A percentile compares a stretch with the other conserved stretches of the same genome.
These are phyloP conservation scores for Danaus chrysippus DNA, from an alignment of 2,888 invertebrate species.

Conservation along the genomic window DNA sequence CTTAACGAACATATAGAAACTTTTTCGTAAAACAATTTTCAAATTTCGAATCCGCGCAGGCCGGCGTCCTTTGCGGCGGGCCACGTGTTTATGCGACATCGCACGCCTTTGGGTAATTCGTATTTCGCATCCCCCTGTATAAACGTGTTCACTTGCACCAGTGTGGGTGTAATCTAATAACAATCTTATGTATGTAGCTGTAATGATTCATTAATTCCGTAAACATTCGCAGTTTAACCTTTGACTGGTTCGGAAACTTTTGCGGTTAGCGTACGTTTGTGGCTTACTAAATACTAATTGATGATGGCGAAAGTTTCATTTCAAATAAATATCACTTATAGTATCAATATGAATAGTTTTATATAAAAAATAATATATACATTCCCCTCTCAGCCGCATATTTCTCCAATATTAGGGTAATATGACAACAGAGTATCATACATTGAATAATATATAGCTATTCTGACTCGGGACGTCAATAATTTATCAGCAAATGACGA, in stretches of 20 bases:
- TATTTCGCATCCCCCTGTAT: slow-evolving; percentile 60
- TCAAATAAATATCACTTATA: no score
- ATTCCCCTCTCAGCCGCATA: slow-evolving; percentile 67
- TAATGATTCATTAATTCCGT: slow-evolving; percentile 70
- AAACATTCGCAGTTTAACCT: slow-evolving; percentile 49
- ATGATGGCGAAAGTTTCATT: no score
- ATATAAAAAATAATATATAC: slow-evolving; percentile 12
- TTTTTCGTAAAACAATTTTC: slow-evolving; percentile 3
- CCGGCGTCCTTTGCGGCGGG: slow-evolving; percentile 68
- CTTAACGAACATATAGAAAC: not conserved
- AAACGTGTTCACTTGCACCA: slow-evolving; percentile 38
- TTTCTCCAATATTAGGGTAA: slow-evolving; percentile 72
- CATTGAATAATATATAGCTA: slow-evolving; percentile 73
- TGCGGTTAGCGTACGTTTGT: slow-evolving; percentile 4
- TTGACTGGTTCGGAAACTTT: slow-evolving; percentile 40
- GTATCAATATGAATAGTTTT: not conserved
- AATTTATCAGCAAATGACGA: slow-evolving; percentile 74
- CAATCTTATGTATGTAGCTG: slow-evolving; percentile 57
- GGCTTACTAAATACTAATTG: no score
- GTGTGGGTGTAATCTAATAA: slow-evolving; percentile 59
- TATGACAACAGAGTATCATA: slow-evolving; percentile 74
- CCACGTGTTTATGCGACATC: slow-evolving; percentile 69
- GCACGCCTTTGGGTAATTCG: slow-evolving; percentile 67
- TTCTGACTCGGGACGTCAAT: slow-evolving; percentile 66
- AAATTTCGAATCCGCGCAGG: slow-evolving; percentile 52